A percentile compares a stretch with the other conserved stretches of the same genome.
Evolutionary conservation across 1,140 invertebrate species (phyloP).

Genomic region (Magallana gigas): DNA sequence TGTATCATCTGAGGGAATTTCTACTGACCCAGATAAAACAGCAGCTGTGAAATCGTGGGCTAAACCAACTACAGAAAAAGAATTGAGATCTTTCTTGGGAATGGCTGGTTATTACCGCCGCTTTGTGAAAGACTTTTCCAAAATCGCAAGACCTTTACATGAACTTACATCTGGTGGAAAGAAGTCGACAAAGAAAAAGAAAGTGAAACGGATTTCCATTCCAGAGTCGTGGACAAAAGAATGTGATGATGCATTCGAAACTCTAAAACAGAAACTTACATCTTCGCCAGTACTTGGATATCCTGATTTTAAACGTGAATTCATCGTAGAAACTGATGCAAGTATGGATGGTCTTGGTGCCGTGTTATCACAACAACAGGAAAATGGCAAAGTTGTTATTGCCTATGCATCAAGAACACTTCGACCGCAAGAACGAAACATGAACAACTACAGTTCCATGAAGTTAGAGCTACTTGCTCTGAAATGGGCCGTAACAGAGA

Average conservation of each 20-base stretch:
- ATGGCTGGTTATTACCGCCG: slow-evolving; percentile 41
- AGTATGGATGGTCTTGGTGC: not conserved
- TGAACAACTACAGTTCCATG: too few relatives aligned
- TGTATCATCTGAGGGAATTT: slow-evolving; percentile 61
- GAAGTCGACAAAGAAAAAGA: slow-evolving; percentile 29
- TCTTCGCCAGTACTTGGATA: slow-evolving; percentile 60
- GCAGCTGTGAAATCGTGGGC: slow-evolving; percentile 61
- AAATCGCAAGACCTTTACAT: slow-evolving; percentile 47
- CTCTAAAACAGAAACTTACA: slow-evolving; percentile 56
- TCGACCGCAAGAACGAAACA: not conserved
- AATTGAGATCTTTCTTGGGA: slow-evolving; percentile 66
- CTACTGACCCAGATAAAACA: slow-evolving; percentile 62
- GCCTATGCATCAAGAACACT: slow-evolving; percentile 7
- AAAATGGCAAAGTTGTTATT: not conserved
- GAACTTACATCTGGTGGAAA: slow-evolving; percentile 3
- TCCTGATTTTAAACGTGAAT: slow-evolving; percentile 57
- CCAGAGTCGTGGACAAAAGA: slow-evolving; percentile 40
- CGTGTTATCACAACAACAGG: slow-evolving; percentile 8
- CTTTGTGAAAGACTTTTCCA: slow-evolving; percentile 46
- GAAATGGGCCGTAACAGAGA: too few relatives aligned
- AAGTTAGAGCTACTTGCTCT: too few relatives aligned
- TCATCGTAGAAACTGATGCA: slow-evolving; percentile 61
- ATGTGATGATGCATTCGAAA: slow-evolving; percentile 36
- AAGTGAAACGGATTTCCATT: slow-evolving; percentile 12
- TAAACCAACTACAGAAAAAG: slow-evolving; percentile 62